Evolutionary conservation across 2,797 vertebrate species (phyloP), one percentile per base, ranked within the genome.

Genomic region (Microchirus variegatus): DNA sequence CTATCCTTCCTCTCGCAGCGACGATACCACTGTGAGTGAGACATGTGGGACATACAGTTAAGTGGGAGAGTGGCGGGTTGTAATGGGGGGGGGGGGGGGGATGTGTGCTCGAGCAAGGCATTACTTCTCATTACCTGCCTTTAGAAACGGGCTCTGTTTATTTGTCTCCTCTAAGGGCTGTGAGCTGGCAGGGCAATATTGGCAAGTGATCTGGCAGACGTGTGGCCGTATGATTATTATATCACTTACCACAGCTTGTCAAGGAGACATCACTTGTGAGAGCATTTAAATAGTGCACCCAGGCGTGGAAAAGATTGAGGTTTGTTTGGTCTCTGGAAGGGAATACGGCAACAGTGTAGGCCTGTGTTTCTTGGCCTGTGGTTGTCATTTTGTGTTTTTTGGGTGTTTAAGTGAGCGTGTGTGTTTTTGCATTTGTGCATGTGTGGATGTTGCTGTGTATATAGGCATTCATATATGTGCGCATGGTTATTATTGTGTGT

Each of bases 71-170:
- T 40, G 49, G 22, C 66, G 43, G 47, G 52, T 61, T 37, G 72
- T 70, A 49, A 64, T 53, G 45, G 48, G 63, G 52, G 8, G 26
- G 16, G n/a, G 37, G 14, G 31, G 31, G 0, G 36, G 3, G 26
- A 14, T 69, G 63, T 53, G n/a, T 69, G 70, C 73, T 80, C 78
- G 80, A 75, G 71, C 62, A 75, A 31, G 37, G 42, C 61, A 68
- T 50, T 53, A 48, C 45, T 82, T 75, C 79, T 81, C 67, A 87
- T 89, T 87, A 82, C 82, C 67, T 65, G 59, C 62, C 66, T 72
- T 64, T 58, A 77, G 84, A 89, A 90, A 92, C 43, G n/a, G 45
- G 75, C 86, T 89, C 79, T 85, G 80, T 90, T 91, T 91, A 87
- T 92, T 90, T 89, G 81, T 60, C 67, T 80, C 63, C 73, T 80